Percentiles rank a stretch among this genome's conserved stretches.
Evolutionary conservation across 2,113 vertebrate genomes (phyloP).

Genomic region (Chaetops frenatus): DNA sequence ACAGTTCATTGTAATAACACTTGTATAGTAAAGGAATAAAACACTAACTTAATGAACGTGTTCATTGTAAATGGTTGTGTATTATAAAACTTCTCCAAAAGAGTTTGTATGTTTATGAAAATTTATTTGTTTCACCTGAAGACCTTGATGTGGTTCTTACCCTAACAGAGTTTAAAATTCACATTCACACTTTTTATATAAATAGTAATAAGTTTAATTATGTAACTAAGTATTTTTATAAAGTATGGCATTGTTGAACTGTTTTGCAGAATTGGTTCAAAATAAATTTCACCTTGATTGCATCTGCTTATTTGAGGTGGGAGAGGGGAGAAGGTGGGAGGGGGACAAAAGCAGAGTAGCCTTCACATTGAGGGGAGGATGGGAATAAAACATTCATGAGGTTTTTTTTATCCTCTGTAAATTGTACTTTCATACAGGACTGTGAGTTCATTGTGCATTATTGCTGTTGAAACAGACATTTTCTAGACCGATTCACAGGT

Average conservation of each 20-base stretch:
- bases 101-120: slow-evolving; percentile 73
- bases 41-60: slow-evolving; percentile 74
- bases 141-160: slow-evolving; percentile 67
- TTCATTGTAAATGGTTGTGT: slow-evolving; percentile 74
- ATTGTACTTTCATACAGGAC: background rate
- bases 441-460: background rate
- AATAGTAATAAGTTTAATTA: slow-evolving; percentile 67
- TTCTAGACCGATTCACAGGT: background rate
- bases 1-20: slow-evolving; percentile 70
- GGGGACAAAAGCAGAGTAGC: background rate
- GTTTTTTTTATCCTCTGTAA: background rate
- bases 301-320: slow-evolving; percentile 38
- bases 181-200: slow-evolving; percentile 71
- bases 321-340: background rate
- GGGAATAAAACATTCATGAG: background rate
- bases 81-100: slow-evolving; percentile 71
- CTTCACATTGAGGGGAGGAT: background rate
- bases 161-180: slow-evolving; percentile 64
- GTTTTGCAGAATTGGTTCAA: slow-evolving; percentile 73
- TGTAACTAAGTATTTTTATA: slow-evolving; percentile 78
- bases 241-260: slow-evolving; percentile 67
- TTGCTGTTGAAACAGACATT: background rate
- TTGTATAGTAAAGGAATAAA: slow-evolving; percentile 83
- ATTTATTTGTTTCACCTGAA: slow-evolving; percentile 65
- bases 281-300: slow-evolving; percentile 73